Base-by-base conservation (phyloP, 2,888 invertebrate genomes). In the Apodemia hepburni region DNA sequence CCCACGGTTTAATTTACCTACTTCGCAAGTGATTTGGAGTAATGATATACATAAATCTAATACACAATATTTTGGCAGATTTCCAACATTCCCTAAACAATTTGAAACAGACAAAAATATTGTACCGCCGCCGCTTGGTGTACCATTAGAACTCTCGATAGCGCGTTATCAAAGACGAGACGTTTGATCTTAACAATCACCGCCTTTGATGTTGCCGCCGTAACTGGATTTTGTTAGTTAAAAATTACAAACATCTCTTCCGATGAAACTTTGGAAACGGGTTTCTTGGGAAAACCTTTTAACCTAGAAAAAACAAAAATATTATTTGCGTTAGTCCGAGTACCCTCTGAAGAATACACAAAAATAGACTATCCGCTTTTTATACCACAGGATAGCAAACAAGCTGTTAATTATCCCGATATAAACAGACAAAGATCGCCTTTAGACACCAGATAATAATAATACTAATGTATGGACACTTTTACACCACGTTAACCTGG, bases 121-220 rank as follows among this genome's bases (percentile, higher is more conserved):
- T 45, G 45, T 45, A 45, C 45, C 15, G 45, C 27, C 15, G 22
- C 54, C 15, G 54, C n/a, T n/a, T n/a, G n/a, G 27, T n/a, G 54
- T 54, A 54, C 54, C 29, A 29, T n/a, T n/a, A 54, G 27, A 54
- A 54, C 7, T 51, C 51, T 12, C 54, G 54, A 54, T 29, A 54
- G 51, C 51, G 51, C 51, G 7, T 54, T 54, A 54, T 54, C 54
- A 54, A 54, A 27, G 15, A 54, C 54, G 54, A 29, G 54, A 54
- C 66, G 79, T 87, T 85, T 86, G 84, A 87, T 82, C 77, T 78
- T 70, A 69, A 70, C 80, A 72, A 76, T 76, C 71, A 77, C 68
- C 66, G 22, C 54, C 76, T 81, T 81, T 81, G 79, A 81, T 76
- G 71, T 76, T 49, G 73, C 76, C 74, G 71, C 66, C 72, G 73